These are phyloP conservation scores for Volucella inanis DNA, from an alignment of 2,888 invertebrate genomes.

Conservation along the genomic window DNA sequence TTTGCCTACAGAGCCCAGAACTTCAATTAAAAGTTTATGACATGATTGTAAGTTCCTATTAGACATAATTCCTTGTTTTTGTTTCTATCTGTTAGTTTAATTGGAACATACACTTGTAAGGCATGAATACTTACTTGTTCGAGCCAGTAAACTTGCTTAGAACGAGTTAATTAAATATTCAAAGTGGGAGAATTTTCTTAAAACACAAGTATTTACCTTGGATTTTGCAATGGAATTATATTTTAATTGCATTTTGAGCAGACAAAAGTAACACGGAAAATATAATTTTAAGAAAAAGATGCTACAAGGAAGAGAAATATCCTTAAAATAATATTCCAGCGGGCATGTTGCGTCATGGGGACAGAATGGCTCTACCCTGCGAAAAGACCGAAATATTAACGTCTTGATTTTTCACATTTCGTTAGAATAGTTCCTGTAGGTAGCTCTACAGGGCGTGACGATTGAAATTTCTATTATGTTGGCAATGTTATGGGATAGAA, in stretches of 20 bases:
- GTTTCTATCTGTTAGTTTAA: not conserved
- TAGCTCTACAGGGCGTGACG: no score
- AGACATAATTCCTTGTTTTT: conserved; percentile 1
- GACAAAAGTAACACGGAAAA: not conserved
- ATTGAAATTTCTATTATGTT: no score
- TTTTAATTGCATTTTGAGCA: conserved; percentile 56
- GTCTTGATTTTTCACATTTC: conserved; percentile 31
- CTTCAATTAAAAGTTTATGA: conserved; percentile 50
- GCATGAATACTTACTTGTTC: no score
- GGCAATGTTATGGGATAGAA: conserved; percentile 5
- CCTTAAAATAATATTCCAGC: not conserved
- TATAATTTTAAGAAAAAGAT: not conserved
- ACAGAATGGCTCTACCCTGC: not conserved
- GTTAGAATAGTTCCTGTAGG: no score
- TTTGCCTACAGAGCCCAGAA: conserved; percentile 6
- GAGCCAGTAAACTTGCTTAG: no score
- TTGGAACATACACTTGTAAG: not conserved
- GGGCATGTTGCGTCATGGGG: not conserved
- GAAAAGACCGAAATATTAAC: conserved; percentile 36
- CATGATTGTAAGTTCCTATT: conserved; percentile 18
- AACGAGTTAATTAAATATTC: conserved; percentile 46
- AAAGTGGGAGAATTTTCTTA: conserved; percentile 22
- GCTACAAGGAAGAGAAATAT: not conserved
- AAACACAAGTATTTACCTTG: conserved; percentile 28
- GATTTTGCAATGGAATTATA: conserved; percentile 35